Base-by-base conservation (phyloP, 2,888 invertebrate genomes). In the Mimumesa dahlbomi region DNA sequence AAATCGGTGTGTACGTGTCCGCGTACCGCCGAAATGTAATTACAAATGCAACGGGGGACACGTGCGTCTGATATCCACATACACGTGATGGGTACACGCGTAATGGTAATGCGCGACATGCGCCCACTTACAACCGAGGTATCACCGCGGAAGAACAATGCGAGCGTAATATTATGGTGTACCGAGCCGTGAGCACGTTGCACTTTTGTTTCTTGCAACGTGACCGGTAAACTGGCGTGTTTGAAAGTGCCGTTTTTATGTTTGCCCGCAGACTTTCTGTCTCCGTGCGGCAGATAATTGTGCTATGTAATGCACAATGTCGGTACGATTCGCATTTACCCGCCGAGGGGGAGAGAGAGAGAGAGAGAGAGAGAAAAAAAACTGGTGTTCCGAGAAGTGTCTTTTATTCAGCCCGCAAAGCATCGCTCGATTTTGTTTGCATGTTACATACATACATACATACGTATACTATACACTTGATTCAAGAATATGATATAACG, bases 271-370 rank as follows among this genome's bases (percentile, higher is more conserved):
- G 77, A 77, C 78, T 81, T 78, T 76, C 76, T 77, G 81, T 80
- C 82, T 79, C 75, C 78, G 57, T 21, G 29, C 11, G 7, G 66
- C 53, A 71, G 77, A 75, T 82, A 83, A 83, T 83, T 82, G 79
- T n/a, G n/a, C n/a, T 68, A 29, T 69, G 67, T 76, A 78, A 75
- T 72, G 73, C 79, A 68, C n/a, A 74, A 69, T 70, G 72, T 68
- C 69, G 68, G 70, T 69, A 59, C 65, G 64, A 46, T 58, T 64
- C 21, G 34, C 18, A 7, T 2, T n/a, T 22, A n/a, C 13, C 11
- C 16, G 38, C 46, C 58, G 29, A 7, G n/a, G 38, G 29, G 31
- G n/a, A n/a, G n/a, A n/a, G n/a, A n/a, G n/a, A n/a, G n/a, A n/a
- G n/a, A n/a, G n/a, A n/a, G n/a, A n/a, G n/a, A n/a, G n/a, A n/a